Evolutionary conservation across 2,888 invertebrate species (phyloP), one percentile per base, ranked within the genome.

Genomic region (Euzetes globulus): DNA sequence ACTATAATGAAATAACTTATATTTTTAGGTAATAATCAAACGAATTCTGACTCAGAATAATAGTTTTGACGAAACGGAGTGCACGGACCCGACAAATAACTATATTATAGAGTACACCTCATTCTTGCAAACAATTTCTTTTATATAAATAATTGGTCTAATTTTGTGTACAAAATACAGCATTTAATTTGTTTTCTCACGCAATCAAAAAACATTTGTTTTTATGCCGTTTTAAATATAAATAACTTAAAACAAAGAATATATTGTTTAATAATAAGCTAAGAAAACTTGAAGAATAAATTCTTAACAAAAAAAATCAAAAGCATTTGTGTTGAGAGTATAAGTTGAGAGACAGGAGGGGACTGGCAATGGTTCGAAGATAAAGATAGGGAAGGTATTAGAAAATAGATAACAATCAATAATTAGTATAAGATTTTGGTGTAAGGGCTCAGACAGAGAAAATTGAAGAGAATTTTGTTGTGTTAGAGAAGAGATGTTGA

Each of bases 371-470:
- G 37, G 1, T 6, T 7, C 19, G 17, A n/a, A 65, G 27, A 63
- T 19, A 63, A 13, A 63, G 65, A 65, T 25, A 65, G 65, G 29
- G 65, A 65, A 29, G 29, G 37, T 22, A 60, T 27, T 29, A 33
- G 17, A 15, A 29, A 37, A 65, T 33, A 65, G 65, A 65, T 65
- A 65, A 65, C 65, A 65, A 65, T 65, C 65, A 65, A 58, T 65
- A 65, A 65, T 65, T 65, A 65, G 65, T 33, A 65, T 65, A 27
- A 58, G 65, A 9, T 33, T 65, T 65, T 65, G 25, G 65, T 65
- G 33, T 65, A 37, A 37, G 37, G 19, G 65, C 37, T 65, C 19
- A 65, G 65, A 65, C 7, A 65, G n/a, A n/a, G 33, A 37, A 33
- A 63, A 41, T 37, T 17, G 65, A 65, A 65, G 29, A 65, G 3